Conservation (phyloP, 1,140 invertebrate genomes). For the Lineus longissimus region DNA sequence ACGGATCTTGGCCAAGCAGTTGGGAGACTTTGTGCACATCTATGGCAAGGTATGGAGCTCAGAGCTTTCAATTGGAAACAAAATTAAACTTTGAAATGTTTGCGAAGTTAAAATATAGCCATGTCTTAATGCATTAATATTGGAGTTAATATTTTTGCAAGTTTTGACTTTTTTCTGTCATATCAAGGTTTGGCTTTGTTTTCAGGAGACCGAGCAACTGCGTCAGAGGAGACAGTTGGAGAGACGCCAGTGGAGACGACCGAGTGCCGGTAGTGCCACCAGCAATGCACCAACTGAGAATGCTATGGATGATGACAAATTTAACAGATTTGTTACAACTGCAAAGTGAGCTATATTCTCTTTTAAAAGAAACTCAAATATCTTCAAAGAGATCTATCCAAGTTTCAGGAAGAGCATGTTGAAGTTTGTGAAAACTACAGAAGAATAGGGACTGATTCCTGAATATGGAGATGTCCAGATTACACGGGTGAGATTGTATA, state of each 20-base stretch:
- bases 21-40: constrained; percentile 86
- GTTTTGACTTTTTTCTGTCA: not conserved
- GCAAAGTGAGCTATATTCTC: constrained; percentile 29
- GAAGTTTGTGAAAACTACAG: no score
- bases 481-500: no score
- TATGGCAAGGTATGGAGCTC: constrained; percentile 67
- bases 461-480: no score
- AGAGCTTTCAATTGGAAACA: not conserved
- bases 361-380: not conserved
- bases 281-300: constrained; percentile 15
- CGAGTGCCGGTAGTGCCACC: not conserved
- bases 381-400: no score
- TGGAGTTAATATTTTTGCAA: not conserved
- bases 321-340: constrained; percentile 45
- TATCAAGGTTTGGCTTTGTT: constrained; percentile 1
- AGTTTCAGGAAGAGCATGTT: no score
- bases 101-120: not conserved
- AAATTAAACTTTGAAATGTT: not conserved
- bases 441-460: no score
- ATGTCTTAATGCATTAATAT: not conserved
- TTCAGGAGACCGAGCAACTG: constrained; percentile 46
- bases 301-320: constrained; percentile 35
- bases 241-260: constrained; percentile 21
- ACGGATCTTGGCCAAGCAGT: constrained; percentile 81
- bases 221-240: constrained; percentile 29